phyloP scores from a whole-genome alignment of 2,888 invertebrate species.

The Scelioninae gen. 1 region DNA sequence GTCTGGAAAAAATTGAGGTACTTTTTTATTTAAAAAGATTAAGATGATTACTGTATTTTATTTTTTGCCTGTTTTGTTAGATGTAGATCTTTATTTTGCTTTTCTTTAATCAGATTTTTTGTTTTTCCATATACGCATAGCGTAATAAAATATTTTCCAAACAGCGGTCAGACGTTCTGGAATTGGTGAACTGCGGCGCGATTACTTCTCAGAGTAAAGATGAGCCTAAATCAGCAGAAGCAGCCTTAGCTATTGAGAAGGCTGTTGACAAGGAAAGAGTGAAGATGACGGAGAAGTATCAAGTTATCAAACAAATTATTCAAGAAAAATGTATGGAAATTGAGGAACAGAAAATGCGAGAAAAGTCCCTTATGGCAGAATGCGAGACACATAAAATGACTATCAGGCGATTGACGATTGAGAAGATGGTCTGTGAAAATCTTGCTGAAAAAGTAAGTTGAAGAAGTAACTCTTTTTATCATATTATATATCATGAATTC shows the following conservation, averaged over 20 bases:
- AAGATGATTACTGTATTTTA: not conserved
- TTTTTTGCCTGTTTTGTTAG: too few relatives aligned
- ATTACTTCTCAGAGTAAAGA: constrained; percentile 89
- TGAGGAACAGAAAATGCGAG: constrained; percentile 82
- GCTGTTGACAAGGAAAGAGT: constrained; percentile 86
- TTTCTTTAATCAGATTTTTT: constrained; percentile 8
- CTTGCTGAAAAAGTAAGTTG: constrained; percentile 82
- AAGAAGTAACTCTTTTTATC: too few relatives aligned
- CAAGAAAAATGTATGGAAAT: constrained; percentile 85
- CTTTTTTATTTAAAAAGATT: constrained; percentile 12
- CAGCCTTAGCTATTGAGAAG: constrained; percentile 85
- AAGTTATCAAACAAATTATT: constrained; percentile 82
- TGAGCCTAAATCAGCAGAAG: constrained; percentile 87
- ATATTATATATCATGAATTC: too few relatives aligned
- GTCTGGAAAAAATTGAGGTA: constrained; percentile 90
- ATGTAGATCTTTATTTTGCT: constrained; percentile 22
- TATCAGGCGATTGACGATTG: constrained; percentile 88
- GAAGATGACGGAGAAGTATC: constrained; percentile 84
- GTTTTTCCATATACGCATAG: constrained; percentile 42
- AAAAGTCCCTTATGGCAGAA: constrained; percentile 87
- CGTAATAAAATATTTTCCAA: constrained; percentile 55
- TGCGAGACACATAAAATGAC: constrained; percentile 88
- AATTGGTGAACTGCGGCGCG: constrained; percentile 88
- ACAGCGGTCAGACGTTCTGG: constrained; percentile 87
- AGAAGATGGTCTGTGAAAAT: constrained; percentile 86